phyloP scores from a whole-genome alignment of 2,797 vertebrate species.

The Lacerta agilis region DNA sequence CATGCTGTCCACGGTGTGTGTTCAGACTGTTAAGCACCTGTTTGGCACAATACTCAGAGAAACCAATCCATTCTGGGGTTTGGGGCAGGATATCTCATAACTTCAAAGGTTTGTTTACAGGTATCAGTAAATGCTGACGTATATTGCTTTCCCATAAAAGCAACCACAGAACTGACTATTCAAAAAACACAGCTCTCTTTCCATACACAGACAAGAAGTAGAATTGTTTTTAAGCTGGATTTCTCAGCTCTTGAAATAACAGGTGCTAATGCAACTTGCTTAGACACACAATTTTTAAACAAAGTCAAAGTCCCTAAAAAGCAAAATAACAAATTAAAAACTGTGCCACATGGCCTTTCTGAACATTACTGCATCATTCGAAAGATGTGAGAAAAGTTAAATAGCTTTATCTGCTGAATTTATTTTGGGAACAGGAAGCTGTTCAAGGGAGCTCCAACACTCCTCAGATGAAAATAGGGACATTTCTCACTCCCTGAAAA shows the following conservation, averaged over 20 bases:
- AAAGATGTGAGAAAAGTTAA: constrained; percentile 30
- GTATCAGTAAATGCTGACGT: constrained; percentile 48
- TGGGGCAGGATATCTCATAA: constrained; percentile 22
- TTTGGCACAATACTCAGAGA: constrained; percentile 26
- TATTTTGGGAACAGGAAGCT: no score
- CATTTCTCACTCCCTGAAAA: no score
- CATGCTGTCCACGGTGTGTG: constrained; percentile 11
- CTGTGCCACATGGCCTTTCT: constrained; percentile 1
- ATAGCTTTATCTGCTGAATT: background rate
- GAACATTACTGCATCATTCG: background rate
- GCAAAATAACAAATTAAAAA: constrained; percentile 17
- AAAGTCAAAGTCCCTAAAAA: constrained; percentile 33
- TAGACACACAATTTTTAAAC: constrained; percentile 26
- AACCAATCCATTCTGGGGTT: background rate
- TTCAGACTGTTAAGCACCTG: constrained; percentile 41
- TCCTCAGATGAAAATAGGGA: no score
- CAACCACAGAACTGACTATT: constrained; percentile 33
- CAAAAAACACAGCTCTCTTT: constrained; percentile 21
- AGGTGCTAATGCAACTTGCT: constrained; percentile 45
- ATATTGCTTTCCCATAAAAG: constrained; percentile 45
- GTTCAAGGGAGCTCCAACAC: background rate
- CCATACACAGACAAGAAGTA: constrained; percentile 53
- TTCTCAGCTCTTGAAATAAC: constrained; percentile 57
- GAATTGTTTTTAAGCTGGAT: constrained; percentile 51
- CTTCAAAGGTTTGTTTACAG: constrained; percentile 23